Percentiles rank a stretch among this genome's conserved stretches.
These are phyloP conservation scores for Platalea minor DNA, from an alignment of 2,797 vertebrate genomes.

Conservation along the genomic window DNA sequence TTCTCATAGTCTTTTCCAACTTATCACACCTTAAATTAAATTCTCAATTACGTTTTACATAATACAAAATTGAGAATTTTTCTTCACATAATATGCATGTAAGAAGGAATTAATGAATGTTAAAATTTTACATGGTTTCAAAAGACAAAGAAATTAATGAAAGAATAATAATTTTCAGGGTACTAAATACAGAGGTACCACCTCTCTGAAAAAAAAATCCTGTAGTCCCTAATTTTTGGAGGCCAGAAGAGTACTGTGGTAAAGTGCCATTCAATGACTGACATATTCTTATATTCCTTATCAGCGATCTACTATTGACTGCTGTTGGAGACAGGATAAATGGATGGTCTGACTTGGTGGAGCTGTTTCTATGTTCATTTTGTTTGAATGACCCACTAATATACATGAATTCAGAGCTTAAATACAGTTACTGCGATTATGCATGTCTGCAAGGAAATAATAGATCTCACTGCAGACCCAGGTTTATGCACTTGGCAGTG, in stretches of 20 bases:
- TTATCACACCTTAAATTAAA: neutral
- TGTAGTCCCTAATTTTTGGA: neutral
- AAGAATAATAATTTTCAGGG: neutral
- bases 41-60: neutral
- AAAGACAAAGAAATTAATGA: neutral
- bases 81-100: neutral
- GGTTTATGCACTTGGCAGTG: neutral
- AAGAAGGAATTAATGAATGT: neutral
- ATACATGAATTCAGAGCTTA: neutral
- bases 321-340: neutral
- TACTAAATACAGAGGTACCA: neutral
- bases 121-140: neutral
- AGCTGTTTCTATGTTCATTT: neutral
- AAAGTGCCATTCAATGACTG: neutral
- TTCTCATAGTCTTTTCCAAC: neutral
- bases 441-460: neutral
- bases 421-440: neutral
- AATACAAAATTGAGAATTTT: neutral
- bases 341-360: neutral
- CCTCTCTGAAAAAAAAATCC: neutral
- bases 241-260: neutral
- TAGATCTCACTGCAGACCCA: neutral
- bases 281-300: neutral
- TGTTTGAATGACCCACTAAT: neutral
- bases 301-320: neutral